phyloP scores from a whole-genome alignment of 2,888 invertebrate species.

The Gisinianus flammeolus region DNA sequence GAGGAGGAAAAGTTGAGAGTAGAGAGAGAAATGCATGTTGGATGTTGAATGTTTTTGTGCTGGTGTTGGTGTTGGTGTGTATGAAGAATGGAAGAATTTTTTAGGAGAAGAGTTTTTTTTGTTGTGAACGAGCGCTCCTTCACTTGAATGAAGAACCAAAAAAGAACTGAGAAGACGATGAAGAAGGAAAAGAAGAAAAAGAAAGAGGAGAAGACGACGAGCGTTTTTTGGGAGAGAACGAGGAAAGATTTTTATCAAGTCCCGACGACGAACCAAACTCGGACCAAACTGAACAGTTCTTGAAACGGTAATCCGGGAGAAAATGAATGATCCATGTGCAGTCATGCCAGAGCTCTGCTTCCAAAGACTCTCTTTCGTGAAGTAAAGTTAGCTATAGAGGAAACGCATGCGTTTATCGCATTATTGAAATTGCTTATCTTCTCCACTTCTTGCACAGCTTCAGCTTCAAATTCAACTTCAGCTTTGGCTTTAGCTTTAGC shows the following conservation, averaged over 20 bases:
- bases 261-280: slow-evolving; percentile 22
- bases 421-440: slow-evolving; percentile 54
- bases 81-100: background rate
- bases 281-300: slow-evolving; percentile 28
- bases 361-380: background rate
- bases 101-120: background rate
- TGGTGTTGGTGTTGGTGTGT: too few relatives aligned
- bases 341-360: slow-evolving; percentile 25
- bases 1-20: too few relatives aligned
- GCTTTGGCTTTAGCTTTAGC: background rate
- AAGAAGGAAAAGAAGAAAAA: slow-evolving; percentile 9
- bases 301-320: slow-evolving; percentile 43
- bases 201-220: background rate
- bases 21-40: too few relatives aligned
- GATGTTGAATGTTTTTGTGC: too few relatives aligned
- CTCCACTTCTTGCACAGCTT: slow-evolving; percentile 31
- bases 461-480: slow-evolving; percentile 5
- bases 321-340: slow-evolving; percentile 45
- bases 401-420: slow-evolving; percentile 55
- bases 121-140: too few relatives aligned
- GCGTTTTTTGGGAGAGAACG: too few relatives aligned
- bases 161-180: slow-evolving; percentile 15
- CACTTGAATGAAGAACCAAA: background rate
- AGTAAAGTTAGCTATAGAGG: too few relatives aligned
- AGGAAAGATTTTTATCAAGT: slow-evolving; percentile 10